phyloP scores from a whole-genome alignment of 1,140 invertebrate species.

The Luehdorfia chinensis region DNA sequence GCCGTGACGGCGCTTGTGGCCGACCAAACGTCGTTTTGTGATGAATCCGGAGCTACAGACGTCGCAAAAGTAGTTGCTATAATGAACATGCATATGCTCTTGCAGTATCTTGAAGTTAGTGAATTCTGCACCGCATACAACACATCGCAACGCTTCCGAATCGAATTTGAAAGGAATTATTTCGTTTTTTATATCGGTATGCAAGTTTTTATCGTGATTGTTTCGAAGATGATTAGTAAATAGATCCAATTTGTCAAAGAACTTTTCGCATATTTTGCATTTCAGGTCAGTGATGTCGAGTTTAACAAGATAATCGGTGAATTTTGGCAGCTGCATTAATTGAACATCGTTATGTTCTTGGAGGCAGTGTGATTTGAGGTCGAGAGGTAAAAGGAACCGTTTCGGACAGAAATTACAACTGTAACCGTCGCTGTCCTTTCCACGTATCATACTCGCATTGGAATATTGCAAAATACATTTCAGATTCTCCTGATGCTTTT shows the following conservation, averaged over 20 bases:
- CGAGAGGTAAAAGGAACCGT: slow-evolving; percentile 19
- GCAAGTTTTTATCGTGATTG: slow-evolving; percentile 24
- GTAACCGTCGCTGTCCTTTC: slow-evolving; percentile 31
- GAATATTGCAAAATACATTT: slow-evolving; percentile 33
- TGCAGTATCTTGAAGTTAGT: slow-evolving; percentile 24
- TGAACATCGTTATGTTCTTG: slow-evolving; percentile 21
- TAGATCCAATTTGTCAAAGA: slow-evolving; percentile 25
- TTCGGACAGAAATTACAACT: slow-evolving; percentile 35
- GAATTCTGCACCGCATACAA: slow-evolving; percentile 19
- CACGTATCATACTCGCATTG: slow-evolving; percentile 37
- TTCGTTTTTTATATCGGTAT: slow-evolving; percentile 26
- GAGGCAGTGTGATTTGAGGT: slow-evolving; percentile 28
- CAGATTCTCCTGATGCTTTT: slow-evolving; percentile 27
- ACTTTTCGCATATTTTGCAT: slow-evolving; percentile 32
- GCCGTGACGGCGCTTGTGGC: slow-evolving; percentile 39
- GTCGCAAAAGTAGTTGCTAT: slow-evolving; percentile 83
- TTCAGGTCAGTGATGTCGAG: slow-evolving; percentile 41
- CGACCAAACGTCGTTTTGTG: slow-evolving; percentile 26
- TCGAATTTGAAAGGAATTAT: slow-evolving; percentile 39
- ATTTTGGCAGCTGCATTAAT: slow-evolving; percentile 16
- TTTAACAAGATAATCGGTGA: slow-evolving; percentile 28
- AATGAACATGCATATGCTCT: slow-evolving; percentile 64
- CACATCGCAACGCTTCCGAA: slow-evolving; percentile 19
- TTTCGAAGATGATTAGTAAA: slow-evolving; percentile 28
- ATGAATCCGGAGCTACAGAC: slow-evolving; percentile 81